Evolutionary conservation across 2,888 invertebrate species (phyloP).

Genomic region (Steromphala cineraria): DNA sequence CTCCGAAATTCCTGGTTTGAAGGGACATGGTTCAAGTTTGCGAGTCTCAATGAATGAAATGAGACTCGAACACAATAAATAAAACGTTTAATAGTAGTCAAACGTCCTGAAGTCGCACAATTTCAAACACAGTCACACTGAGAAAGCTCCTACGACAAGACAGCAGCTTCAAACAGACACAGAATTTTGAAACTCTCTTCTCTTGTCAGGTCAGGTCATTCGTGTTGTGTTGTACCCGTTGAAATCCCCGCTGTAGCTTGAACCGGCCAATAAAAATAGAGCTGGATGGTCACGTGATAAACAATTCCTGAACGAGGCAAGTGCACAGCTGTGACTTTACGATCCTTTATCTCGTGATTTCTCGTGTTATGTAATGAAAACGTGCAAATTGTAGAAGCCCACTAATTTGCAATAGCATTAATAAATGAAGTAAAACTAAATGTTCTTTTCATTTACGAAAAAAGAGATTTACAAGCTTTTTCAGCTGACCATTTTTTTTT

Average conservation of each 20-base stretch:
- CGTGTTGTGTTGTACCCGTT: constrained; percentile 47
- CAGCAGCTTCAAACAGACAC: constrained; percentile 7
- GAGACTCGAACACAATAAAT: neutral
- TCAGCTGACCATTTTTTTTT: too few species aligned
- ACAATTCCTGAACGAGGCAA: constrained; percentile 32
- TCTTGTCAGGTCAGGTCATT: neutral
- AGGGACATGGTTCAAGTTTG: constrained; percentile 46
- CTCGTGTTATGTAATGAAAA: neutral
- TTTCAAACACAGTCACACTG: too few species aligned
- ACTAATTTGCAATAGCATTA: neutral
- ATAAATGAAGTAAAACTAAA: neutral
- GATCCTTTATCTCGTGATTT: constrained; percentile 1
- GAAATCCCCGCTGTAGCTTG: constrained; percentile 66
- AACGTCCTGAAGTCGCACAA: too few species aligned
- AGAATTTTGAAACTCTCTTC: constrained; percentile 2
- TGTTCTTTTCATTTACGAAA: neutral
- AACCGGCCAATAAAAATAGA: constrained; percentile 60
- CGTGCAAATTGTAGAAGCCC: neutral
- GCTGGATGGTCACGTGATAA: constrained; percentile 51
- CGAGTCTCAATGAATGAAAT: constrained; percentile 9
- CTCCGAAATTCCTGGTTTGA: constrained; percentile 32
- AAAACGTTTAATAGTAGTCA: too few species aligned
- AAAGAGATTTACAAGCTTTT: too few species aligned
- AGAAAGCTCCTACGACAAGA: neutral
- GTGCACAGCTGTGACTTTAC: constrained; percentile 7